phyloP scores from a whole-genome alignment of 1,140 invertebrate species.

The Mylabris phalerata region DNA sequence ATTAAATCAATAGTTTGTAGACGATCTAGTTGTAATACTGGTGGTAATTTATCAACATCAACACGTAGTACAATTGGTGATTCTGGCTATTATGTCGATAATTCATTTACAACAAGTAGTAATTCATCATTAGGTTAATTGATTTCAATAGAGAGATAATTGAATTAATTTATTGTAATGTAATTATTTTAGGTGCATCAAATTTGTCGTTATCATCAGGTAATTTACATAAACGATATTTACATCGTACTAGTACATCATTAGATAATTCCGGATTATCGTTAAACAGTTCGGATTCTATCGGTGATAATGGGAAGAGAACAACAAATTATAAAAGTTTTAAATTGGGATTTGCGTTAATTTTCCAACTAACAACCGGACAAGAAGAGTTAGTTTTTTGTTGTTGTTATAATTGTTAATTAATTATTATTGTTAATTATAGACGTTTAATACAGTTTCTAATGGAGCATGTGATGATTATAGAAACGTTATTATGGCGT shows the following conservation, averaged over 20 bases:
- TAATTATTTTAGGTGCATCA: constrained; percentile 5
- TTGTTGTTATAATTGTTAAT: constrained; percentile 1
- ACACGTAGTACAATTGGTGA: constrained; percentile 31
- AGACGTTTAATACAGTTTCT: constrained; percentile 46
- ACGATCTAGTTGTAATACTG: constrained; percentile 30
- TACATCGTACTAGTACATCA: constrained; percentile 29
- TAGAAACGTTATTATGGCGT: constrained; percentile 71
- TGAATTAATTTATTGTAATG: neutral
- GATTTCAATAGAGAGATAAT: neutral
- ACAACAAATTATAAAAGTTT: constrained; percentile 35
- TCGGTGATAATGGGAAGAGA: constrained; percentile 12
- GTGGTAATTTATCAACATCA: constrained; percentile 15
- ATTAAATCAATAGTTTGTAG: constrained; percentile 20
- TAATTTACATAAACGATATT: constrained; percentile 29
- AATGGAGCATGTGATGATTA: constrained; percentile 70
- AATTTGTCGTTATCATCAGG: constrained; percentile 28
- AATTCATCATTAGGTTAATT: constrained; percentile 1
- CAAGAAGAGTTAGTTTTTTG: constrained; percentile 45
- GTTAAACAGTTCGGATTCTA: constrained; percentile 18
- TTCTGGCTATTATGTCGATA: constrained; percentile 33
- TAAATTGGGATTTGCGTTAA: constrained; percentile 52
- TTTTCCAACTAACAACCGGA: constrained; percentile 45
- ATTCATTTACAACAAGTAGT: constrained; percentile 25
- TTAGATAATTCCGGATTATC: constrained; percentile 24
- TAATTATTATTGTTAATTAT: neutral